These are phyloP conservation scores for Cyclargus thomasi DNA, from an alignment of 1,140 invertebrate species.

Conservation along the genomic window DNA sequence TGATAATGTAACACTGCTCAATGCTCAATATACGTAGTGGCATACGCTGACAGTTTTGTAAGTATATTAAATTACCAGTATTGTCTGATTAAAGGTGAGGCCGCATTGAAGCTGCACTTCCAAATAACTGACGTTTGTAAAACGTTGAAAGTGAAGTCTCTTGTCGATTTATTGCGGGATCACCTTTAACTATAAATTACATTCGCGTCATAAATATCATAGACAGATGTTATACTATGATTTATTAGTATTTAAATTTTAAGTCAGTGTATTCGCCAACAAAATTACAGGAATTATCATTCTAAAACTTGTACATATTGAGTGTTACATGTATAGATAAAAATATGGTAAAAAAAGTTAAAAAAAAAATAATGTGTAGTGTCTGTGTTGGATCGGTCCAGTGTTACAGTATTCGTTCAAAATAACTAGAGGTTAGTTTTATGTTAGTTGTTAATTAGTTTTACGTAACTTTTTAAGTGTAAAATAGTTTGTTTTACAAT, in stretches of 20 bases:
- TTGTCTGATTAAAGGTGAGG: too few relatives aligned
- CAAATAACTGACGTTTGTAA: too few relatives aligned
- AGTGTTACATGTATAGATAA: conserved; percentile 57
- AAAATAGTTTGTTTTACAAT: conserved; percentile 43
- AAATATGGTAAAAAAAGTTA: conserved; percentile 41
- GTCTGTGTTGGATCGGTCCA: conserved; percentile 35
- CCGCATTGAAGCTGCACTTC: too few relatives aligned
- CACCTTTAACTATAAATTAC: too few relatives aligned
- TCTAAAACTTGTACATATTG: conserved; percentile 27
- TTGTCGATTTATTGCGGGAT: too few relatives aligned
- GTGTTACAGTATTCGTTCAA: conserved; percentile 65
- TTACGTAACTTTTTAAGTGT: conserved; percentile 59
- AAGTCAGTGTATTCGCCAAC: neutral
- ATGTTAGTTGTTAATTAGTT: conserved; percentile 69
- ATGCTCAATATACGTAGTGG: neutral
- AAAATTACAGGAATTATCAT: conserved; percentile 4
- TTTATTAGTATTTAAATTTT: neutral
- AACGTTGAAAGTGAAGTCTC: too few relatives aligned
- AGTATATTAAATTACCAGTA: too few relatives aligned
- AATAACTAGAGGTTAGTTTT: conserved; percentile 61
- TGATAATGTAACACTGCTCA: conserved; percentile 10
- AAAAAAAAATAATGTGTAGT: conserved; percentile 39
- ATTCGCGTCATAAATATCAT: too few relatives aligned
- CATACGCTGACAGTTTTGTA: neutral
- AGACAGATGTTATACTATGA: neutral